Evolutionary conservation across 2,888 invertebrate genomes (phyloP).

Genomic region (Clanis bilineata): DNA sequence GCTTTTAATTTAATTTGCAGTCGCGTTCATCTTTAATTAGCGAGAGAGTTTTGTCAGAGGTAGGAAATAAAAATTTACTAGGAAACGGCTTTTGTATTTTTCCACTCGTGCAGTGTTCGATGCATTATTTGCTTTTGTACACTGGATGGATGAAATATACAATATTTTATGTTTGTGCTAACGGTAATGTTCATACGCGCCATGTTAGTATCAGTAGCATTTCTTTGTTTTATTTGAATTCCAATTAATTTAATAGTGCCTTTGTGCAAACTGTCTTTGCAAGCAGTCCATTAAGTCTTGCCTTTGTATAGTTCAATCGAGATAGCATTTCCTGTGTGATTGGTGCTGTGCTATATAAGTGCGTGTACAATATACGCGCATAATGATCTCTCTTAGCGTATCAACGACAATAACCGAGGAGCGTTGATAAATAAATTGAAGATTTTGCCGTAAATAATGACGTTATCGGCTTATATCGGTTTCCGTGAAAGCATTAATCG

Average conservation of each 20-base stretch:
- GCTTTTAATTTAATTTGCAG: neutral
- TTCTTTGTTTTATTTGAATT: neutral
- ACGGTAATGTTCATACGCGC: neutral
- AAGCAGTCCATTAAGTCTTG: neutral
- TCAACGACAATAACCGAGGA: neutral
- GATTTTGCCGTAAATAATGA: neutral
- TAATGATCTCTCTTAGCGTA: neutral
- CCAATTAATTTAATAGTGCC: neutral
- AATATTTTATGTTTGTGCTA: neutral
- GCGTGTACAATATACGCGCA: neutral
- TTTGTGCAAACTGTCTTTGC: neutral
- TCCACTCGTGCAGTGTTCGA: neutral
- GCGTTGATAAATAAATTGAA: neutral
- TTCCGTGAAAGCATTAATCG: neutral
- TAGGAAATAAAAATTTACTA: neutral
- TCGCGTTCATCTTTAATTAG: neutral
- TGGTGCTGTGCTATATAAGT: neutral
- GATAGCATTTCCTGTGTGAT: neutral
- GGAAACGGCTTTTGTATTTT: neutral
- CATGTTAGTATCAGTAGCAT: neutral
- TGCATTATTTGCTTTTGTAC: neutral
- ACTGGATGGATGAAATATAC: constrained; percentile 1
- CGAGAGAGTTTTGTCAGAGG: neutral
- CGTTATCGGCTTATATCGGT: neutral
- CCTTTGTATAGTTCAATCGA: neutral